Evolutionary conservation across 2,888 invertebrate species (phyloP).

Genomic region (Hemaris fuciformis): DNA sequence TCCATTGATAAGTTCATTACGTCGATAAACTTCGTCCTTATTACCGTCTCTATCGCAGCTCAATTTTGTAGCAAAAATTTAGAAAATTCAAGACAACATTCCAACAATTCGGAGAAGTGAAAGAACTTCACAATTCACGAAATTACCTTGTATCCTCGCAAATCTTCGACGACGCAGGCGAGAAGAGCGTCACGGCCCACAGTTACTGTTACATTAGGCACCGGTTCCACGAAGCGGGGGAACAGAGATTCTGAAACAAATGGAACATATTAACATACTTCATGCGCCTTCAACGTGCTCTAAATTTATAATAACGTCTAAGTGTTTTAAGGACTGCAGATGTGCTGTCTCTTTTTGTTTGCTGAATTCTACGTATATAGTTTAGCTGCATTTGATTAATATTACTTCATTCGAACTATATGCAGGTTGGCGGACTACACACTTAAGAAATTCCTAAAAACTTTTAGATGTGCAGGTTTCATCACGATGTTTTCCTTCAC

Average conservation of each 20-base stretch:
- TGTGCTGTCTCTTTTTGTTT: neutral
- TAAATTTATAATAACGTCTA: constrained; percentile 11
- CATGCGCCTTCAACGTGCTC: constrained; percentile 11
- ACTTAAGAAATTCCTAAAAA: too few species aligned
- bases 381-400: neutral
- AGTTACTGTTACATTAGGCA: constrained; percentile 94
- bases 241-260: constrained; percentile 76
- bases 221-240: constrained; percentile 93
- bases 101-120: neutral
- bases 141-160: constrained; percentile 90
- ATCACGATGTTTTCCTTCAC: too few species aligned
- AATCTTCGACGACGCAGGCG: constrained; percentile 94
- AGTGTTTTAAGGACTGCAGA: constrained; percentile 6
- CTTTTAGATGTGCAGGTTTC: too few species aligned
- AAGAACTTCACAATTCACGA: constrained; percentile 12
- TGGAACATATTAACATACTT: constrained; percentile 13
- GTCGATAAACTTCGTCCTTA: neutral
- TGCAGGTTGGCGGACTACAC: too few species aligned
- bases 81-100: constrained; percentile 9
- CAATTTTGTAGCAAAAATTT: constrained; percentile 5
- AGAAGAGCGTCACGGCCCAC: constrained; percentile 92
- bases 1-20: constrained; percentile 1
- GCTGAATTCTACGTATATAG: neutral
- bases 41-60: neutral
- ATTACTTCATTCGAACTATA: too few species aligned